These are phyloP conservation scores for Drosophila willistoni DNA, from an alignment of 1,140 invertebrate genomes.

Conservation along the genomic window DNA sequence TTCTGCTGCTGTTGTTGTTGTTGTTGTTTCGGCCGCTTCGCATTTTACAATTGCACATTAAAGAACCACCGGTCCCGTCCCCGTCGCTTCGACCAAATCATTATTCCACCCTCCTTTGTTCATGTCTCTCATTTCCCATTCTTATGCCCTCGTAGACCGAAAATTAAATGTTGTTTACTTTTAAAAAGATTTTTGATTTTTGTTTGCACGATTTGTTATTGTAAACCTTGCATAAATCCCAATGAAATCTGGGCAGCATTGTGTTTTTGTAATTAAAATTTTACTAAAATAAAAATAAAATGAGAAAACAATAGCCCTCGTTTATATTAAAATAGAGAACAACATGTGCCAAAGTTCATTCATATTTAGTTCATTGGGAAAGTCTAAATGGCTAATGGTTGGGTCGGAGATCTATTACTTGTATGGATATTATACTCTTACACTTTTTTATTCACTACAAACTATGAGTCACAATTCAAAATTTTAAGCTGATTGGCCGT, in stretches of 20 bases:
- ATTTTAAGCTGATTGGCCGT: no score
- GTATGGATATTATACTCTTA: no score
- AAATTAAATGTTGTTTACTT: conserved; percentile 67
- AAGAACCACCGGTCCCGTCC: conserved; percentile 5
- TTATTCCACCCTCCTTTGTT: neutral
- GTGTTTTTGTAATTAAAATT: conserved; percentile 43
- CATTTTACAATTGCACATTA: conserved; percentile 58
- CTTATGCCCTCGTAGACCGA: neutral
- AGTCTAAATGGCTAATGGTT: no score
- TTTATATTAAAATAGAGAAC: neutral
- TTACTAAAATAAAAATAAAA: conserved; percentile 32
- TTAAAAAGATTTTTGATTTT: conserved; percentile 44
- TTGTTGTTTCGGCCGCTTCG: conserved; percentile 2
- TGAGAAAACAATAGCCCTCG: neutral
- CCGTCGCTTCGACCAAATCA: neutral
- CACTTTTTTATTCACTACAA: no score
- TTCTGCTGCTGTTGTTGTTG: conserved; percentile 22
- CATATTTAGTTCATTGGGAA: no score
- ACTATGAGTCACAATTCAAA: no score
- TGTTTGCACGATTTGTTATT: conserved; percentile 46
- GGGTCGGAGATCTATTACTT: no score
- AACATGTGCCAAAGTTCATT: neutral
- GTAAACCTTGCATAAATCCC: conserved; percentile 41
- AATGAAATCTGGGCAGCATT: conserved; percentile 22
- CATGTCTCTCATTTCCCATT: neutral